Evolutionary conservation across 2,888 invertebrate species (phyloP), one percentile per base, ranked within the genome.

Genomic region (Hyposoter didymator): DNA sequence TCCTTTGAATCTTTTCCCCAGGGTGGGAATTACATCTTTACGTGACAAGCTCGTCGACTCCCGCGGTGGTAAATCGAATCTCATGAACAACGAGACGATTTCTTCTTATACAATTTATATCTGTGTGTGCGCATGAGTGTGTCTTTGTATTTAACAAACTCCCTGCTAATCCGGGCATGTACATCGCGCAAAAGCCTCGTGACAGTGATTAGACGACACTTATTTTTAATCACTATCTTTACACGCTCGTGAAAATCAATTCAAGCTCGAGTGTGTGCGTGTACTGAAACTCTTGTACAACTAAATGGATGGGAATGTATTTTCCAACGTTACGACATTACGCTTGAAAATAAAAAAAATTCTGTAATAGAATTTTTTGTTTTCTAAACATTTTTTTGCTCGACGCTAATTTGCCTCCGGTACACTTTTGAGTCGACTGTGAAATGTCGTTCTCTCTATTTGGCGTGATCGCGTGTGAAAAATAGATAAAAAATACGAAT

Each of bases 221-320:
- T 81, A 84, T 81, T 76, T 73, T 28, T 75, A 85, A 85, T 85
- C 75, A 82, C 78, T 78, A 75, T 85, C 82, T 82, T 85, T 82
- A 85, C 78, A 85, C 66, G 78, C 82, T 78, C 82, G 82, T 78
- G 85, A 85, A 85, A 85, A 85, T 85, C 82, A 82, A 85, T 85
- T 82, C 85, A 32, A 55, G 75, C 47, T 67, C 45, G 12, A 59
- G 69, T 47, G 70, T 78, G 39, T 62, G 66, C 64, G 76, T 14
- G 70, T 14, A 47, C 19, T 59, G 45, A 73, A 66, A 59, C 47
- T 66, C 4, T 76, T 55, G 4, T 14, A 14, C 35, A 39, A 73
- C n/a, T 5, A 39, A 19, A 32, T 14, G 35, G 19, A 19, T 32
- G 17, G 12, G 22, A 39, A 49, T 32, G 10, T 14, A 52, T 52